These are phyloP conservation scores for Chaenocephalus aceratus DNA, from an alignment of 2,113 vertebrate genomes.

Conservation along the genomic window DNA sequence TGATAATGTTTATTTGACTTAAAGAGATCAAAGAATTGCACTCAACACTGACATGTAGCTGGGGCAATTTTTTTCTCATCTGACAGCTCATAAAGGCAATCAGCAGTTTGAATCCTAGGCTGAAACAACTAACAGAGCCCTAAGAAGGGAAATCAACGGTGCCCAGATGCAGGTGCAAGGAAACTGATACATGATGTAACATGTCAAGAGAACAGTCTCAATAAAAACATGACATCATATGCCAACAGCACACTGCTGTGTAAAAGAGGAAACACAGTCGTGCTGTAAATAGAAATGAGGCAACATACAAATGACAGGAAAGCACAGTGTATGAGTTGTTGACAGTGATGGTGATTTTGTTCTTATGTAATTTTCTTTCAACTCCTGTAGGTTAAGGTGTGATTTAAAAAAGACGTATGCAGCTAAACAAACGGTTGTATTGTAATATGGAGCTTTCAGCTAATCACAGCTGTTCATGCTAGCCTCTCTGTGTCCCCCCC, in stretches of 20 bases:
- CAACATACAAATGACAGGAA: neutral
- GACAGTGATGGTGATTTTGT: neutral
- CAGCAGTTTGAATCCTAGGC: neutral
- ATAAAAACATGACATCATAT: constrained; percentile 43
- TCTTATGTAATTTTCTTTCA: constrained; percentile 12
- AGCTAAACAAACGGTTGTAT: constrained; percentile 36
- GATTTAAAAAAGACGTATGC: neutral
- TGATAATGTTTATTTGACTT: neutral
- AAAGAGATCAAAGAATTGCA: no score
- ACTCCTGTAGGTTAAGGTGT: neutral
- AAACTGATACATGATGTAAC: constrained; percentile 54
- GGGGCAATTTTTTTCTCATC: neutral
- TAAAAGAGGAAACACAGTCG: constrained; percentile 2
- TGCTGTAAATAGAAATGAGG: neutral
- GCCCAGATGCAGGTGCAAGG: constrained; percentile 42
- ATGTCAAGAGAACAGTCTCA: constrained; percentile 21
- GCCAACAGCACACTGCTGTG: constrained; percentile 32
- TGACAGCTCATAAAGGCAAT: constrained; percentile 11
- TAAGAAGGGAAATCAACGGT: constrained; percentile 32
- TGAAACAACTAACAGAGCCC: constrained; percentile 18
- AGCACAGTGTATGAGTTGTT: neutral
- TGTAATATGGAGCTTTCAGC: constrained; percentile 67
- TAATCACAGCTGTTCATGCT: constrained; percentile 73
- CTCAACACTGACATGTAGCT: neutral
- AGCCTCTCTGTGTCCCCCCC: constrained; percentile 65